phyloP scores from a whole-genome alignment of 2,888 invertebrate genomes.

The Chrysolina haemoptera region DNA sequence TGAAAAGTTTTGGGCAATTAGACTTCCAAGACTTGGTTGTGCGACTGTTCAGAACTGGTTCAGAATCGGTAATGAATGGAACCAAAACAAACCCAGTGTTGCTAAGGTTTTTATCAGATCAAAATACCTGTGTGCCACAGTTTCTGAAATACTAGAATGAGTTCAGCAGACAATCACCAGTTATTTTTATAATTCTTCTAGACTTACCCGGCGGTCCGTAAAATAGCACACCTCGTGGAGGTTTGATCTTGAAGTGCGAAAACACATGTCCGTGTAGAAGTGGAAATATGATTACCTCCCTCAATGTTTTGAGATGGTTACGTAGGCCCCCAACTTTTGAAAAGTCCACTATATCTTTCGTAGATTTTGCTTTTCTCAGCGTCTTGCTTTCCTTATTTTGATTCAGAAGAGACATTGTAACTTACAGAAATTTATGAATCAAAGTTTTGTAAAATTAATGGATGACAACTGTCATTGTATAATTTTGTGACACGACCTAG shows the following conservation, averaged over 20 bases:
- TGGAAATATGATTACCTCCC: slow-evolving; percentile 66
- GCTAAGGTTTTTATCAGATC: too few relatives aligned
- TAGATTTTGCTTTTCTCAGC: slow-evolving; percentile 40
- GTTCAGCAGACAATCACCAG: not conserved
- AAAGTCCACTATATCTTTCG: slow-evolving; percentile 61
- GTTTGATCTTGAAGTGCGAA: slow-evolving; percentile 65
- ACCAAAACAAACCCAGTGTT: too few relatives aligned
- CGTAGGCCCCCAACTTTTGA: slow-evolving; percentile 65
- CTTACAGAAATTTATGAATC: slow-evolving; percentile 24
- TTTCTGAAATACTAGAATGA: not conserved
- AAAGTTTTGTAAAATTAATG: not conserved
- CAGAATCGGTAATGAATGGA: too few relatives aligned
- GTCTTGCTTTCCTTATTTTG: slow-evolving; percentile 45
- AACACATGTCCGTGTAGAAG: slow-evolving; percentile 65
- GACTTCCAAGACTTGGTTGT: too few relatives aligned
- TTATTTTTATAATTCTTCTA: not conserved
- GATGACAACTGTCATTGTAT: slow-evolving; percentile 25
- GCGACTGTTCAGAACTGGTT: too few relatives aligned
- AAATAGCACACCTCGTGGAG: slow-evolving; percentile 66
- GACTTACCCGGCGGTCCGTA: slow-evolving; percentile 66
- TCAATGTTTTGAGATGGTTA: slow-evolving; percentile 63
- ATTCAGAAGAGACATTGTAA: slow-evolving; percentile 53
- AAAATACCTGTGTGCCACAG: too few relatives aligned
- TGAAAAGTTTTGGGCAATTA: too few relatives aligned
- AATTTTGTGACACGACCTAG: slow-evolving; percentile 4